A percentile compares a stretch with the other conserved stretches of the same genome.
These are phyloP conservation scores for Nasonia vitripennis DNA, from an alignment of 1,140 invertebrate genomes.

Conservation along the genomic window DNA sequence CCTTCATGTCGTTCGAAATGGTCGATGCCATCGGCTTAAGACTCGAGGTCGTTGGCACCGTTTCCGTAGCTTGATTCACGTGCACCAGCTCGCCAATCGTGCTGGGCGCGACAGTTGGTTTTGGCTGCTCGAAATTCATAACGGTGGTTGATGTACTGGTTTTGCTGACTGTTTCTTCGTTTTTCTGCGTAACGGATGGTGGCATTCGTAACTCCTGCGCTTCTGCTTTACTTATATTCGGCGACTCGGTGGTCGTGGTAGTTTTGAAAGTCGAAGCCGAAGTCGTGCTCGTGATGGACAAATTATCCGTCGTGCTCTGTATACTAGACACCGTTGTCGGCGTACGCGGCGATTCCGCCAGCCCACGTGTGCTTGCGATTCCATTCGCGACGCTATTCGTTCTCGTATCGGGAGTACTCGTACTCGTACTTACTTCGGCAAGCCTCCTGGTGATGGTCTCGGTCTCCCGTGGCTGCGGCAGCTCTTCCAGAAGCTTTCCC, in stretches of 20 bases:
- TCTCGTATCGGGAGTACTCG: background rate
- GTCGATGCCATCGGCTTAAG: background rate
- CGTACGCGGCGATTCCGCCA: background rate
- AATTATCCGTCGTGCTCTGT: background rate
- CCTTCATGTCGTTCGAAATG: background rate
- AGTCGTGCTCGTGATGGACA: background rate
- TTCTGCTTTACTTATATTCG: background rate
- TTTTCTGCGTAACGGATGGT: background rate
- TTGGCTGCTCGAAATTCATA: background rate
- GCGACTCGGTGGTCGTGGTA: background rate
- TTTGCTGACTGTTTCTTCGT: background rate
- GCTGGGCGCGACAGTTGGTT: background rate
- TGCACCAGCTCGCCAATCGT: background rate
- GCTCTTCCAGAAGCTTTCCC: conserved; percentile 66
- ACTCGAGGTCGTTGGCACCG: background rate
- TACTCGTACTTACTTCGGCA: background rate
- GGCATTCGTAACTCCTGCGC: background rate
- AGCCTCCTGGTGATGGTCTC: background rate
- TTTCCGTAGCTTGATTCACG: background rate
- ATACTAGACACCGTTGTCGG: background rate
- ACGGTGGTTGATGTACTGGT: background rate
- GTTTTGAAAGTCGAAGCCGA: background rate
- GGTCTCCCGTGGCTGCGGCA: background rate
- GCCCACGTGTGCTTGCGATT: background rate
- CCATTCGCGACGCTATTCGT: background rate